Conservation (phyloP, 2,113 vertebrate species). For the Otolemur garnettii region DNA sequence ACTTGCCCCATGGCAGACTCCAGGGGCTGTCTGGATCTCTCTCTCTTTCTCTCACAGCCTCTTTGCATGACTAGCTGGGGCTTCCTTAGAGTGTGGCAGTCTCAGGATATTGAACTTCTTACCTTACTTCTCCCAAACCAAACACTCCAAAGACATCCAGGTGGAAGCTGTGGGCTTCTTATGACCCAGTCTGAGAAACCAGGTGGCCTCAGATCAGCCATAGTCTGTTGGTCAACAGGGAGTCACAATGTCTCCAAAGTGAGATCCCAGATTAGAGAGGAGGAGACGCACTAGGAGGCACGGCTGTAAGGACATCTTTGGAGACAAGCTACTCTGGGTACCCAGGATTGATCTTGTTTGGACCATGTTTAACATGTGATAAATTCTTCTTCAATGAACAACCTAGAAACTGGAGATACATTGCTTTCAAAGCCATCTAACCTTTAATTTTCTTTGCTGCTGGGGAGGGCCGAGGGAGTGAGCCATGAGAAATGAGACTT, state of each 20-base stretch:
- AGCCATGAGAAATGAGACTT: conserved; percentile 67
- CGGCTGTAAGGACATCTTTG: not conserved
- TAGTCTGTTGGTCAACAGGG: not conserved
- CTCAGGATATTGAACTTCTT: not conserved
- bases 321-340: not conserved
- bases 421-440: conserved; percentile 69
- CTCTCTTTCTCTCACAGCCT: not conserved
- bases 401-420: conserved; percentile 54
- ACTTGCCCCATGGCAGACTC: no score
- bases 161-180: not conserved
- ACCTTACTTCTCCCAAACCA: not conserved
- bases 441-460: conserved; percentile 74
- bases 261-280: not conserved
- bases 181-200: not conserved
- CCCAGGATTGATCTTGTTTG: not conserved
- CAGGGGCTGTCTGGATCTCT: not conserved
- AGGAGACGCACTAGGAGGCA: not conserved
- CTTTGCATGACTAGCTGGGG: not conserved
- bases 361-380: conserved; percentile 16
- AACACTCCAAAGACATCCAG: not conserved
- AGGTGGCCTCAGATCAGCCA: not conserved
- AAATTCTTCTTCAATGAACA: conserved; percentile 60
- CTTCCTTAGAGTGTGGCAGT: not conserved
- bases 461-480: conserved; percentile 40
- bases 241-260: not conserved